Conservation (phyloP, 2,797 vertebrate species). For the Anguilla marmorata region DNA sequence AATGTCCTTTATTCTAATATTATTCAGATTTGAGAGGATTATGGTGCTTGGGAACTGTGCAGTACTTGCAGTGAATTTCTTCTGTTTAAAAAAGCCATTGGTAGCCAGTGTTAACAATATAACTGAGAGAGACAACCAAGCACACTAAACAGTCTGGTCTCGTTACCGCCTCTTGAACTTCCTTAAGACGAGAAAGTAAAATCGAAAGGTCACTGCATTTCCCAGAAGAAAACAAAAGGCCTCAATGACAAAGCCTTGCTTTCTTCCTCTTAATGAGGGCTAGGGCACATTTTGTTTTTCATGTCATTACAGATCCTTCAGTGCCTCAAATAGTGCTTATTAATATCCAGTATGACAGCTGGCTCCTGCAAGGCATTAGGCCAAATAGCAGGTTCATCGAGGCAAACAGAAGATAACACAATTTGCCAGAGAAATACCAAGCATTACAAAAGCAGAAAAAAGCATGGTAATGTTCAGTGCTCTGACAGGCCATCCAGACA, state of each 20-base stretch:
- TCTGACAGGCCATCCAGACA: background rate
- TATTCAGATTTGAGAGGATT: background rate
- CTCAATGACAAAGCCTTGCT: background rate
- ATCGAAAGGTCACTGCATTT: conserved; percentile 12
- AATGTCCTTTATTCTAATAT: background rate
- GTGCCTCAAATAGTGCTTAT: conserved; percentile 5
- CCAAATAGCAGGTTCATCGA: conserved; percentile 7
- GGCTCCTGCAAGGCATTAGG: background rate
- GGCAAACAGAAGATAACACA: conserved; percentile 2
- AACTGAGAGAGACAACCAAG: background rate
- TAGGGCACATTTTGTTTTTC: conserved; percentile 10
- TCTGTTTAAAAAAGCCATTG: background rate
- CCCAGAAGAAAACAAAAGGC: conserved; percentile 11
- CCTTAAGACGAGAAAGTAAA: background rate
- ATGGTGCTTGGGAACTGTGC: background rate
- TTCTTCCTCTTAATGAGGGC: conserved; percentile 12
- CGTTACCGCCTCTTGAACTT: conserved; percentile 14
- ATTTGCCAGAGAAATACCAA: background rate
- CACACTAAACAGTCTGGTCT: conserved; percentile 15
- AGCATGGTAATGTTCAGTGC: background rate
- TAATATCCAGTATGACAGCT: conserved; percentile 9
- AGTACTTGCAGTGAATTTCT: background rate
- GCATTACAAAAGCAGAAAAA: background rate
- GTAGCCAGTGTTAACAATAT: background rate
- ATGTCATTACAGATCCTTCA: background rate